Percentiles rank a stretch among this genome's conserved stretches.
These are phyloP conservation scores for Gracilinanus agilis DNA, from an alignment of 2,113 vertebrate species.

Conservation along the genomic window DNA sequence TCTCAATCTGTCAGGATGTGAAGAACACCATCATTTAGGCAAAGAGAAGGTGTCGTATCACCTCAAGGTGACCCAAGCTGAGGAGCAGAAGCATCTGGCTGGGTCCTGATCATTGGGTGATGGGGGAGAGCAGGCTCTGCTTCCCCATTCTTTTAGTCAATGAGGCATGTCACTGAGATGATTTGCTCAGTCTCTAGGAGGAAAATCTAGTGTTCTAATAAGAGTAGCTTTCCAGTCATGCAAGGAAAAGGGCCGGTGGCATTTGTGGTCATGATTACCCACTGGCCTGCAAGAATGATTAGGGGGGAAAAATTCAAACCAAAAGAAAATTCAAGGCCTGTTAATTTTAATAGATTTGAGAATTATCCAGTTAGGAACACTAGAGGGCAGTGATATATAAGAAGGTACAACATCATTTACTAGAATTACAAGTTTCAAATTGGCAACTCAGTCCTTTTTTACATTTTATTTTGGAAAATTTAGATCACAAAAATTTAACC, in stretches of 20 bases:
- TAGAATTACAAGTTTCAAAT: conserved; percentile 40
- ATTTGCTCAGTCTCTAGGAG: not conserved
- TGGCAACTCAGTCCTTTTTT: not conserved
- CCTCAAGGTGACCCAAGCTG: not conserved
- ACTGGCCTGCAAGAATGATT: not conserved
- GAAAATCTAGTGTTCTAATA: conserved; percentile 20
- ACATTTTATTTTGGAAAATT: conserved; percentile 2
- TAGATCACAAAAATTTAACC: conserved; percentile 52
- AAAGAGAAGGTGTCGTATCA: not conserved
- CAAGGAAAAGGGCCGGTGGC: not conserved
- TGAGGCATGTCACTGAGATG: conserved; percentile 12
- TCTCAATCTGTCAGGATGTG: conserved; percentile 9
- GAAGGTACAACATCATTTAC: conserved; percentile 21
- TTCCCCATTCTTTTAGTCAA: not conserved
- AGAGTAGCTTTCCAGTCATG: not conserved
- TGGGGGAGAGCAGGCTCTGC: conserved; percentile 10
- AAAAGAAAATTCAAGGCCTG: not conserved
- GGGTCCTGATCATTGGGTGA: not conserved
- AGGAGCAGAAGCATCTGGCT: not conserved
- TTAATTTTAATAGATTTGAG: conserved; percentile 1
- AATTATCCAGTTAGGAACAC: conserved; percentile 65
- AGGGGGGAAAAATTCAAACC: not conserved
- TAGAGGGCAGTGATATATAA: conserved; percentile 82
- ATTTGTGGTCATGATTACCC: not conserved
- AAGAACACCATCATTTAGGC: not conserved